phyloP scores from a whole-genome alignment of 2,797 vertebrate genomes.

The Sebastes vulpes region DNA sequence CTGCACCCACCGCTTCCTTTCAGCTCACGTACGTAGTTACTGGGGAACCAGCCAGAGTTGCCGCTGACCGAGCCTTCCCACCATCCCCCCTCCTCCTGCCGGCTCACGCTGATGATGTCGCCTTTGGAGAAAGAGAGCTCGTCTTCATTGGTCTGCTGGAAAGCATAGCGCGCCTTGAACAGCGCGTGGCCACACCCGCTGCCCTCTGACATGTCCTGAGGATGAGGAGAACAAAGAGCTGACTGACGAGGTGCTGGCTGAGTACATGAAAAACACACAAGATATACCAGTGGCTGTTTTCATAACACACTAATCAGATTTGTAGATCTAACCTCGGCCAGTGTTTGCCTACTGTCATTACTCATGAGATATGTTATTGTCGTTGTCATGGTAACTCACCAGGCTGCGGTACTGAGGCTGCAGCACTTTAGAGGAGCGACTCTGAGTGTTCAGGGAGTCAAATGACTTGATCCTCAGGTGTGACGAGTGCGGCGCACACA shows the following conservation, averaged over 20 bases:
- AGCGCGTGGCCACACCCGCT: conserved; percentile 89
- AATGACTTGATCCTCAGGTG: conserved; percentile 94
- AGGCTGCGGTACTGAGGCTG: conserved; percentile 96
- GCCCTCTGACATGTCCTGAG: conserved; percentile 96
- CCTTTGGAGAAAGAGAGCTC: conserved; percentile 96
- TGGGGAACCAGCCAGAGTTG: conserved; percentile 96
- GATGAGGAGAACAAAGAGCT: not conserved
- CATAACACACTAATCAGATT: not conserved
- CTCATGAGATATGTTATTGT: not conserved
- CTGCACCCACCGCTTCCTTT: conserved; percentile 91
- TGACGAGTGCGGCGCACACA: conserved; percentile 87
- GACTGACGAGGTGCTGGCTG: not conserved
- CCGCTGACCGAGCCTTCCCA: conserved; percentile 94
- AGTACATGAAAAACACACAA: not conserved
- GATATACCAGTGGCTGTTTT: not conserved
- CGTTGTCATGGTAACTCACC: conserved; percentile 71
- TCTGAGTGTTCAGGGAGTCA: conserved; percentile 93
- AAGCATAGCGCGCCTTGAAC: conserved; percentile 94
- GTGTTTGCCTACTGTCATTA: not conserved
- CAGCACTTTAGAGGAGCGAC: conserved; percentile 91
- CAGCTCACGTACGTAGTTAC: conserved; percentile 96
- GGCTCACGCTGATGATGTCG: conserved; percentile 93
- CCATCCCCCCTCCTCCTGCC: conserved; percentile 97
- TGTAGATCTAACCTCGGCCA: not conserved
- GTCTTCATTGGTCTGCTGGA: conserved; percentile 97